Evolutionary conservation across 2,113 vertebrate genomes (phyloP), one percentile per base, ranked within the genome.

Genomic region (Apeltes quadracus): DNA sequence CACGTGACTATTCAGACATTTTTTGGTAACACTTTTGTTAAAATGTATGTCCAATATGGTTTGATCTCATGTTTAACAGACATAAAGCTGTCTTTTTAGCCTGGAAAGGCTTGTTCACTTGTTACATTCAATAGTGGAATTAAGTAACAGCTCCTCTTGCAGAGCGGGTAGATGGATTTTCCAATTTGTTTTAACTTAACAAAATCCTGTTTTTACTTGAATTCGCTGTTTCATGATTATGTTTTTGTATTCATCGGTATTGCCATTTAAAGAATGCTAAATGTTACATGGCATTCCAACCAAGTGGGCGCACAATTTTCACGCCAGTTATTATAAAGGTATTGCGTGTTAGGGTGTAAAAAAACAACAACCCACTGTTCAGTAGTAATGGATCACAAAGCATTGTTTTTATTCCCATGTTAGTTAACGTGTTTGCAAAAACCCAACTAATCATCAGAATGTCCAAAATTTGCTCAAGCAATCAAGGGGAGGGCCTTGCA

Each of bases 131-230:
- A 72, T 69, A 75, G 66, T 32, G 32, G 41, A 87, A 58, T 87
- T 79, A n/a, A 72, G 68, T 80, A 80, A 72, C 73, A 78, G 29
- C 13, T 34, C 53, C 75, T 36, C 23, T 69, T 61, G 66, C 39
- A 59, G 43, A 65, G 29, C 79, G 51, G 25, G 48, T 25, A 50
- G 50, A 66, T 71, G 57, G 27, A n/a, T 14, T 81, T 78, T 76
- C 78, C 18, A 56, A 72, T 83, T 68, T 63, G 48, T 84, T 88
- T 84, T 84, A 82, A 87, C 50, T 90, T 84, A 86, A 88, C 77
- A 70, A 84, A 55, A 86, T 92, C 91, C 93, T 94, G 90, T 91
- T 92, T 92, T 93, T 92, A 94, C 93, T 94, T 94, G 93, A 94
- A 94, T 84, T 90, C 80, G 76, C 73, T 75, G 70, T 84, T 70